Percentiles rank a stretch among this genome's conserved stretches.
phyloP scores from a whole-genome alignment of 2,888 invertebrate genomes.

The Hirtodrosophila duncani region DNA sequence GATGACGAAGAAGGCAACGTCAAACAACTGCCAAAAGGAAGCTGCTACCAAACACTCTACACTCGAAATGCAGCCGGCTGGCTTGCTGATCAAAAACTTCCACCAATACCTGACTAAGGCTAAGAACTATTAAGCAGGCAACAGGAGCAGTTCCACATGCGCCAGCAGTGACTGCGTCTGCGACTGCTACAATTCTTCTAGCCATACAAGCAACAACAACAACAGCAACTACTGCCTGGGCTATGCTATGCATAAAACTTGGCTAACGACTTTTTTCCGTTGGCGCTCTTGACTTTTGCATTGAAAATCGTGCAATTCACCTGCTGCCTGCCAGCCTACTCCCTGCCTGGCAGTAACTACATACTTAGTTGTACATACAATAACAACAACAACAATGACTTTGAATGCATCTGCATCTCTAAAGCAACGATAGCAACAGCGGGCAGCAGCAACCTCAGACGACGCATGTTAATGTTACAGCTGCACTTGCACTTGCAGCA shows the following conservation, averaged over 20 bases:
- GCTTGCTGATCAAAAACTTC: conserved; percentile 5
- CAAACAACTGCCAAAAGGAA: conserved; percentile 68
- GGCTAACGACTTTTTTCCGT: conserved; percentile 73
- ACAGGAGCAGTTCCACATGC: conserved; percentile 33
- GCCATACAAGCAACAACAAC: conserved; percentile 30
- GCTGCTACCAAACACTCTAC: conserved; percentile 69
- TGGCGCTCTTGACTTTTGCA: conserved; percentile 75
- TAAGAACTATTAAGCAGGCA: conserved; percentile 21
- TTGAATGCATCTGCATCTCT: conserved; percentile 68
- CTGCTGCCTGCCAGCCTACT: conserved; percentile 57
- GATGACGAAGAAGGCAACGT: conserved; percentile 27
- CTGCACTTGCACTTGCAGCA: conserved; percentile 71
- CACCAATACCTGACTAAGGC: conserved; percentile 45
- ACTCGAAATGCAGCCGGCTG: conserved; percentile 20
- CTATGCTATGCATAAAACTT: conserved; percentile 58
- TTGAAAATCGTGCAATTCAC: conserved; percentile 77
- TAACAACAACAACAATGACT: conserved; percentile 50
- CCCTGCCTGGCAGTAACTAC: conserved; percentile 42
- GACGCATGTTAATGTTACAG: conserved; percentile 73
- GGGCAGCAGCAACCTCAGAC: conserved; percentile 27
- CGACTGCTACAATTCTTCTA: conserved; percentile 51
- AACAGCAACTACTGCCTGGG: conserved; percentile 18
- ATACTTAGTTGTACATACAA: too few species aligned
- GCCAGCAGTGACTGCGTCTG: too few species aligned
- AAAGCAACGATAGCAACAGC: conserved; percentile 18